These are phyloP conservation scores for Ditylenchus weischeri DNA, from an alignment of 2,888 invertebrate genomes.

Conservation along the genomic window DNA sequence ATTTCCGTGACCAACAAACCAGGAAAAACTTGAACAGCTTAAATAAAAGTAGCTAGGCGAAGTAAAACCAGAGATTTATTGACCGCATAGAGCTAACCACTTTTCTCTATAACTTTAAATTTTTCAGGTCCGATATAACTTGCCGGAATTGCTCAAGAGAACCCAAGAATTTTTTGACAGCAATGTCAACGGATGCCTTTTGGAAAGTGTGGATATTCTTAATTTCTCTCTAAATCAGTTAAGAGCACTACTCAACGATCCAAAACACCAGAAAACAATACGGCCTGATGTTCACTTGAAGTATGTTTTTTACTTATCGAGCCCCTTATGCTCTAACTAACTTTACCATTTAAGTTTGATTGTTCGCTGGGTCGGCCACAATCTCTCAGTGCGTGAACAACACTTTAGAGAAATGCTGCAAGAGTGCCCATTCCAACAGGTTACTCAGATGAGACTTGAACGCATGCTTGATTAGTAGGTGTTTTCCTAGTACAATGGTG, in stretches of 20 bases:
- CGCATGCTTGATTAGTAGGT: constrained; percentile 64
- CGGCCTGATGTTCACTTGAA: constrained; percentile 57
- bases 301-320: constrained; percentile 22
- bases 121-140: constrained; percentile 63
- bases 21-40: no score
- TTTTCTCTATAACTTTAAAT: no score
- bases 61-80: no score
- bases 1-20: no score
- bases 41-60: no score
- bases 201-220: constrained; percentile 66
- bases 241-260: constrained; percentile 65
- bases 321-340: background rate
- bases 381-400: constrained; percentile 63
- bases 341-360: constrained; percentile 59
- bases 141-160: constrained; percentile 66
- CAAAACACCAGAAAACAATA: constrained; percentile 59
- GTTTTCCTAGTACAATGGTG: no score
- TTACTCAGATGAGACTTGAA: constrained; percentile 54
- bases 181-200: constrained; percentile 59
- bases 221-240: constrained; percentile 63
- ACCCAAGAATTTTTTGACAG: constrained; percentile 49
- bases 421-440: constrained; percentile 32
- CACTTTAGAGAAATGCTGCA: constrained; percentile 65
- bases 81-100: no score
- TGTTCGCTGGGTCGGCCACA: constrained; percentile 65